Evolutionary conservation across 2,113 vertebrate species (phyloP), one percentile per base, ranked within the genome.

Genomic region (Bubo blakistoni): DNA sequence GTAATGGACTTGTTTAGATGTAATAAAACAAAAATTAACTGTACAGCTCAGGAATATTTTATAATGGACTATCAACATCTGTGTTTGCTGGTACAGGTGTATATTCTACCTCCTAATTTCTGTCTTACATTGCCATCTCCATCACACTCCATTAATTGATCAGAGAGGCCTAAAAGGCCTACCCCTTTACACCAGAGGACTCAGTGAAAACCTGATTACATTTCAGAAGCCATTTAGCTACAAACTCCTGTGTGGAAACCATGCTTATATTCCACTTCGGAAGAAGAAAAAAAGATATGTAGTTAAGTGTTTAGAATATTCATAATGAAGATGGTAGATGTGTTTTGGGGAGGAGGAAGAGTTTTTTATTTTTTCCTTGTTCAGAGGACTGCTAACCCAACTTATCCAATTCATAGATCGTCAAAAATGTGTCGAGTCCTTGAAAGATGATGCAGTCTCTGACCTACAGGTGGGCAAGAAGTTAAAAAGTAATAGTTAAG

Each of bases 1-100:
- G 10, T 61, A 83, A 95, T 88, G 67, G 62, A 92, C 74, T 90
- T 88, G 25, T 80, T 93, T 82, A 82, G 58, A 65, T 30, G 70
- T 88, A 91, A 72, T 80, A 70, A 71, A 89, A 65, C 34, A 91
- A 47, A 82, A 95, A 88, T 62, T 66, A 90, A 10, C 24, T 61
- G 17, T 76, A 49, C 11, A 85, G 22, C 11, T 92, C 38, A 38
- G 46, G 14, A 93, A 58, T 62, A 3, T 77, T 94, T 86, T 81
- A 70, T 52, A 61, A 90, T 85, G 24, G 18, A 27, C 47, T 71
- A 27, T 32, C n/a, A 90, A n/a, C 34, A 54, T 58, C 81, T 95
- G 17, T 65, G 26, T 69, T 93, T 89, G 18, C 54, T 58, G 40
- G 18, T 70, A 54, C 16, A 65, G 9, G 9, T 15, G 1, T 65